Conservation (phyloP, 2,797 vertebrate genomes). For the Enteromius thamalakanensis region DNA sequence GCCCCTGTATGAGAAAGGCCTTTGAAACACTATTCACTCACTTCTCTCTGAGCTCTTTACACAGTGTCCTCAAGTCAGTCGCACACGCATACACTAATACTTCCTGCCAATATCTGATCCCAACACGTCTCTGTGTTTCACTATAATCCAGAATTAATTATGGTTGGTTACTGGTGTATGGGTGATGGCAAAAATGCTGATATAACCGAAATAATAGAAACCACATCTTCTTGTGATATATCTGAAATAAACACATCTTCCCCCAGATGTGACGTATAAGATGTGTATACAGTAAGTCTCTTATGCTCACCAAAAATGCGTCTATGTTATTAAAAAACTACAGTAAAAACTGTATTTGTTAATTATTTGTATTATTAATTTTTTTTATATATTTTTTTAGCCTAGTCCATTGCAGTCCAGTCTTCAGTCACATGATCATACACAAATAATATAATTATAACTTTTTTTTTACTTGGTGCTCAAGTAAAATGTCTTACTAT, state of each 20-base stretch:
- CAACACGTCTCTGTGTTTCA: neutral
- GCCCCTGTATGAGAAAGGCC: slow-evolving; percentile 33
- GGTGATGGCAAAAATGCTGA: neutral
- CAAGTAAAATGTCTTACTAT: neutral
- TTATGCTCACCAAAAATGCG: neutral
- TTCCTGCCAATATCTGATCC: slow-evolving; percentile 9
- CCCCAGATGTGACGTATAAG: neutral
- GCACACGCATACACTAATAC: slow-evolving; percentile 18
- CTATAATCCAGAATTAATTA: slow-evolving; percentile 3
- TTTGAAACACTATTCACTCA: slow-evolving; percentile 21
- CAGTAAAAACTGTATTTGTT: neutral
- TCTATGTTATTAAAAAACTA: neutral
- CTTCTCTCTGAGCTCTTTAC: neutral
- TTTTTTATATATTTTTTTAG: too few relatives aligned
- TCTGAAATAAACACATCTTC: neutral
- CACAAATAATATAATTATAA: neutral
- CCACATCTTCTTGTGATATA: neutral
- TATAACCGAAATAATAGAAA: neutral
- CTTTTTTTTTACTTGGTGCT: neutral
- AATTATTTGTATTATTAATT: too few relatives aligned
- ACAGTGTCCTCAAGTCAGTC: slow-evolving; percentile 23
- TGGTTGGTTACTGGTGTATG: neutral
- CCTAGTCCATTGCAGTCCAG: neutral
- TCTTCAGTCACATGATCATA: neutral
- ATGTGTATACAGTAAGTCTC: neutral